A percentile compares a stretch with the other conserved stretches of the same genome.
Conservation (phyloP, 2,888 invertebrate species). For the Nebria brevicollis region DNA sequence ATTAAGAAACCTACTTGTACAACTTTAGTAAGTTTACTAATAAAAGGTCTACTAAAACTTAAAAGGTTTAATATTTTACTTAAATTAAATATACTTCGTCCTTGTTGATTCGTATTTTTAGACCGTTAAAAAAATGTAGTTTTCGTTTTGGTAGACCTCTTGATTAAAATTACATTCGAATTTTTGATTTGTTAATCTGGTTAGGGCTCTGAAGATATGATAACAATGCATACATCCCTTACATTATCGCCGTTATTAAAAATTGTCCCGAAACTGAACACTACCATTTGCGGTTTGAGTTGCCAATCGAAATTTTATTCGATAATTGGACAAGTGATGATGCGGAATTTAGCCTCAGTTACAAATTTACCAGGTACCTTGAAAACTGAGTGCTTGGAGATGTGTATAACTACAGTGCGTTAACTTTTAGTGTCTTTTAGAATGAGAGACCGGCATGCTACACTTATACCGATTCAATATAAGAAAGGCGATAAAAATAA, state of each 20-base stretch:
- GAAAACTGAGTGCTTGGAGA: not conserved
- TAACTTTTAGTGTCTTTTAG: constrained; percentile 52
- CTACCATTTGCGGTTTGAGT: constrained; percentile 56
- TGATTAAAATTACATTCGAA: constrained; percentile 27
- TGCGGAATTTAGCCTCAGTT: constrained; percentile 58
- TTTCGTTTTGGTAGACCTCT: not conserved
- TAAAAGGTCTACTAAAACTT: not conserved
- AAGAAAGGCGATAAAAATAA: constrained; percentile 48
- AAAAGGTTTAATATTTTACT: not conserved
- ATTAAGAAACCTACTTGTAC: constrained; percentile 57
- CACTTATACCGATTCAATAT: constrained; percentile 47
- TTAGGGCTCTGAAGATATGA: constrained; percentile 30
- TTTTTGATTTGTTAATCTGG: constrained; percentile 40
- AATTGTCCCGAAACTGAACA: constrained; percentile 55
- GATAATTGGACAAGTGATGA: constrained; percentile 56
- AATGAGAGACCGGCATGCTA: constrained; percentile 47
- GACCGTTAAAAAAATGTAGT: constrained; percentile 10
- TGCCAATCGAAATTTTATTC: constrained; percentile 59
- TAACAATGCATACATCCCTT: constrained; percentile 50
- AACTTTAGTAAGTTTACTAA: constrained; percentile 51
- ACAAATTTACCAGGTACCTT: constrained; percentile 57
- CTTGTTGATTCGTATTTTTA: no score
- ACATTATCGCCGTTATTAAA: constrained; percentile 49
- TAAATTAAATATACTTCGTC: no score
- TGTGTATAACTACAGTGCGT: constrained; percentile 35